Percentiles rank a stretch among this genome's conserved stretches.
phyloP scores from a whole-genome alignment of 2,888 invertebrate species.

The Endomychus coccineus region DNA sequence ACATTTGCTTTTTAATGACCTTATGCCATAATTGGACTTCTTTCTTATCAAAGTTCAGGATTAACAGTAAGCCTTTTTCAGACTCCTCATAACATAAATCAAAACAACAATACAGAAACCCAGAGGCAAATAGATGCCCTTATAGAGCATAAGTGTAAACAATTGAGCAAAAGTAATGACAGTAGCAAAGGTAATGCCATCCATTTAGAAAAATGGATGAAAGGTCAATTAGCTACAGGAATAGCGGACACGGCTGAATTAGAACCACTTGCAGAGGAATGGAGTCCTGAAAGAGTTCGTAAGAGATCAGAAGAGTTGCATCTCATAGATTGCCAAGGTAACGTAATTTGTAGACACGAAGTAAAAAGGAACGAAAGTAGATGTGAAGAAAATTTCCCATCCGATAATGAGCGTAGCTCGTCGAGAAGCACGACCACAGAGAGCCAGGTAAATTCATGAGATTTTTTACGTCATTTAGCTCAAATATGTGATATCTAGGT shows the following conservation, averaged over 20 bases:
- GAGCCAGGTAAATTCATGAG: constrained; percentile 56
- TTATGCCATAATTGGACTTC: constrained; percentile 20
- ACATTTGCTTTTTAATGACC: constrained; percentile 38
- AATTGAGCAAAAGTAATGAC: constrained; percentile 54
- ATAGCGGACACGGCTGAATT: constrained; percentile 36
- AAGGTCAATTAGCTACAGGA: constrained; percentile 33
- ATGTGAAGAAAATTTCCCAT: constrained; percentile 44
- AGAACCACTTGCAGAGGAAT: constrained; percentile 55
- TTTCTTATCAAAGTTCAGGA: constrained; percentile 11
- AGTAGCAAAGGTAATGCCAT: constrained; percentile 63
- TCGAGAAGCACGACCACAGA: constrained; percentile 71
- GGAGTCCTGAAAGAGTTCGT: constrained; percentile 66
- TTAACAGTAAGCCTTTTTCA: constrained; percentile 30
- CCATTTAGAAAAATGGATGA: constrained; percentile 76
- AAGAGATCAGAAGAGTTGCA: constrained; percentile 64
- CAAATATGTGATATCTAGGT: constrained; percentile 46
- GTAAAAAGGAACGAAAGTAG: constrained; percentile 34
- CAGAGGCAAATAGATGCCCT: constrained; percentile 52
- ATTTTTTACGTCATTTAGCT: neutral
- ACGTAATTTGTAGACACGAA: constrained; percentile 20
- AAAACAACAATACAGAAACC: constrained; percentile 32
- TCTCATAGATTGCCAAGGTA: constrained; percentile 47
- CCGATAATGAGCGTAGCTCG: constrained; percentile 58
- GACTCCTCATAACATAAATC: constrained; percentile 37
- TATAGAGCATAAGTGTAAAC: constrained; percentile 58